These are phyloP conservation scores for Empidonax alnorum DNA, from an alignment of 2,113 vertebrate genomes.

Conservation along the genomic window DNA sequence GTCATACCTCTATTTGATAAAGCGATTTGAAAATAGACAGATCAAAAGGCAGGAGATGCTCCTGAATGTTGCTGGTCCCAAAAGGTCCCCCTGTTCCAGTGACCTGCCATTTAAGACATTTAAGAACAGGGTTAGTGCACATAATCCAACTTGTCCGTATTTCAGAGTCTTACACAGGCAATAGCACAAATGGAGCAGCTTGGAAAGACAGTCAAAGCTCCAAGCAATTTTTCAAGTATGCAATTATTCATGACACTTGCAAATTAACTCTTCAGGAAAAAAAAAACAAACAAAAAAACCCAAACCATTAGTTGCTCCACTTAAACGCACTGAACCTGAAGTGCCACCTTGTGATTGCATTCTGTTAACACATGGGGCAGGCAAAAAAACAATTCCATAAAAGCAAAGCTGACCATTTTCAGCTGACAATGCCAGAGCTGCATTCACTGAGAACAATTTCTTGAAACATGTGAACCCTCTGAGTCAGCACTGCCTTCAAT, in stretches of 20 bases:
- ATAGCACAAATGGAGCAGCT: background rate
- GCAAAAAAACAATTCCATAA: background rate
- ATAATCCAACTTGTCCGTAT: background rate
- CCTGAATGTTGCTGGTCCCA: constrained; percentile 94
- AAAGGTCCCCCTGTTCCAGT: constrained; percentile 85
- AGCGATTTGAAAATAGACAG: constrained; percentile 94
- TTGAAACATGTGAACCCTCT: background rate
- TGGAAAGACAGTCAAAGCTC: background rate
- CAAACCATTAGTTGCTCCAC: background rate
- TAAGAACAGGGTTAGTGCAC: background rate
- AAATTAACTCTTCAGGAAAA: background rate
- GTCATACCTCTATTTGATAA: constrained; percentile 91
- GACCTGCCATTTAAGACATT: constrained; percentile 76
- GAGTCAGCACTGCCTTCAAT: background rate
- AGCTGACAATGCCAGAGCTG: background rate
- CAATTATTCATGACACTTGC: background rate
- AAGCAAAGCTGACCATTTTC: background rate
- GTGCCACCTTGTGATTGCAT: constrained; percentile 68
- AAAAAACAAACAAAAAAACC: background rate
- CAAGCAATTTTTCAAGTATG: background rate
- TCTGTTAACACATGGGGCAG: background rate
- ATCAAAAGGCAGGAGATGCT: constrained; percentile 88
- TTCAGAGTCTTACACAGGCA: background rate
- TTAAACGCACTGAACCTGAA: background rate
- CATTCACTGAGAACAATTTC: background rate